Conservation (phyloP, 2,797 vertebrate genomes). For the Brotula barbata region DNA sequence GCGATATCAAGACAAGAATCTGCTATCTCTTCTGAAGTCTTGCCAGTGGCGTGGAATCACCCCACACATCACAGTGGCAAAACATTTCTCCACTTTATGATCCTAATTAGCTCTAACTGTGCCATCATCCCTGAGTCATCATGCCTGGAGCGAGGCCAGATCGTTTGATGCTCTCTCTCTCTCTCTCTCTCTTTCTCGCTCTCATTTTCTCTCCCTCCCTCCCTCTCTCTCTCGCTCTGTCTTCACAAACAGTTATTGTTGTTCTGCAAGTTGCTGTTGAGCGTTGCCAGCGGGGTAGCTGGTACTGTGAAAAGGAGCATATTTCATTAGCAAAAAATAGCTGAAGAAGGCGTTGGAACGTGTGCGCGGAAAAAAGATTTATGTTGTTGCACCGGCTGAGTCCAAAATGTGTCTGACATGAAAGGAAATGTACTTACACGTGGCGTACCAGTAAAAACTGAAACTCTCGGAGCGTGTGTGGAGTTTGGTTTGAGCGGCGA, state of each 20-base stretch:
- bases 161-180: slow-evolving; percentile 57
- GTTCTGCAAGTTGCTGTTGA: slow-evolving; percentile 25
- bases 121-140: slow-evolving; percentile 75
- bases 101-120: slow-evolving; percentile 78
- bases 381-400: slow-evolving; percentile 10
- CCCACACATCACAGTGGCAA: slow-evolving; percentile 64
- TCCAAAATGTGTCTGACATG: neutral
- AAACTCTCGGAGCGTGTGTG: too few relatives aligned
- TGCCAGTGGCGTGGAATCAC: slow-evolving; percentile 50
- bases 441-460: too few relatives aligned
- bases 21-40: slow-evolving; percentile 47
- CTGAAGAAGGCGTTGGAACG: slow-evolving; percentile 41
- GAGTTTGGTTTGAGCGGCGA: too few relatives aligned
- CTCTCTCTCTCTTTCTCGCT: slow-evolving; percentile 21
- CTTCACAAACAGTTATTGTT: slow-evolving; percentile 39
- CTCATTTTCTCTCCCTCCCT: neutral
- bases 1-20: slow-evolving; percentile 19
- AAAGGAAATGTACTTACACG: too few relatives aligned
- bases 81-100: slow-evolving; percentile 76
- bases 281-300: slow-evolving; percentile 45
- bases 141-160: slow-evolving; percentile 72
- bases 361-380: slow-evolving; percentile 5
- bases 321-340: slow-evolving; percentile 58
- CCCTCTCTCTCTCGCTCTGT: neutral
- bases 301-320: slow-evolving; percentile 51